phyloP scores from a whole-genome alignment of 2,888 invertebrate genomes.

The Plagodis pulveraria region DNA sequence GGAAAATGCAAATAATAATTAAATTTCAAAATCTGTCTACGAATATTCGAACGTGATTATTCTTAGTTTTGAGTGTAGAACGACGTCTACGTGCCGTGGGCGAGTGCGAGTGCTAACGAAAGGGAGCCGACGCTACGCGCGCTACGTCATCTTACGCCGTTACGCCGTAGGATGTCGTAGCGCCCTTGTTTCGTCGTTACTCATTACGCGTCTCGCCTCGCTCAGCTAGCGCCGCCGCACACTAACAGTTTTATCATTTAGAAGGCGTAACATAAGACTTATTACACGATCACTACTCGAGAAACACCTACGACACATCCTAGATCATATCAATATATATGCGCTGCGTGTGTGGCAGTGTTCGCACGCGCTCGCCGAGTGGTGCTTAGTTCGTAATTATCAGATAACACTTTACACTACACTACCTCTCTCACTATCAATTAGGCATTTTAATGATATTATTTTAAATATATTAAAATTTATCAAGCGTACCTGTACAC shows the following conservation, averaged over 20 bases:
- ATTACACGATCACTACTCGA: conserved; percentile 83
- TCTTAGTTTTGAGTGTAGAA: conserved; percentile 76
- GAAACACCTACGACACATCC: conserved; percentile 83
- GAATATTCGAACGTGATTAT: conserved; percentile 80
- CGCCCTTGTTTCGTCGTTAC: conserved; percentile 11
- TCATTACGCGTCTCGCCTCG: conserved; percentile 20
- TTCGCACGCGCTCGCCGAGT: conserved; percentile 49
- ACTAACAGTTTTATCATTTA: conserved; percentile 63
- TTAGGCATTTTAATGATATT: conserved; percentile 76
- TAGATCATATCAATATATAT: conserved; percentile 84
- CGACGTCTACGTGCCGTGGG: conserved; percentile 65
- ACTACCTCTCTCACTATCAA: conserved; percentile 81
- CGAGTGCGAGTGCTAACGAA: conserved; percentile 36
- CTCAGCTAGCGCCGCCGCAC: conserved; percentile 48
- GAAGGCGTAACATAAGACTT: conserved; percentile 82
- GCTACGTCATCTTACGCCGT: conserved; percentile 49
- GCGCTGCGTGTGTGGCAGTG: conserved; percentile 71
- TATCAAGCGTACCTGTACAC: conserved; percentile 65
- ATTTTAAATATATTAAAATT: conserved; percentile 69
- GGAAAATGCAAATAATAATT: conserved; percentile 83
- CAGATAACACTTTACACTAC: conserved; percentile 74
- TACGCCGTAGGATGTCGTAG: conserved; percentile 18
- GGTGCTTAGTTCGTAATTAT: conserved; percentile 64
- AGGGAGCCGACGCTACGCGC: conserved; percentile 25
- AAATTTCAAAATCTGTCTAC: conserved; percentile 82